Conservation (phyloP, 2,113 vertebrate genomes). For the Mormyrus lacerda region DNA sequence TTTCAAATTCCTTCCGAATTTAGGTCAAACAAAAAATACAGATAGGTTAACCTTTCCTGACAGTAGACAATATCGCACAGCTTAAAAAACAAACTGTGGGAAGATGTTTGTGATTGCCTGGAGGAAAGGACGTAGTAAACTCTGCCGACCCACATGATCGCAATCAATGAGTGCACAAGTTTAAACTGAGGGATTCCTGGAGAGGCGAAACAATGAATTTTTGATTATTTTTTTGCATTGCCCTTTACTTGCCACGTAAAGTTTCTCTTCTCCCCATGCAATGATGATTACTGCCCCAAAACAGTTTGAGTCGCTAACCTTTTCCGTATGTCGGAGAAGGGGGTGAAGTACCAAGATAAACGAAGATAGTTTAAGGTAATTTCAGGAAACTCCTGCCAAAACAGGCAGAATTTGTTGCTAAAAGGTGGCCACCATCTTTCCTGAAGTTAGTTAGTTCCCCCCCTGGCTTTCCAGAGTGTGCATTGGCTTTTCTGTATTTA, state of each 20-base stretch:
- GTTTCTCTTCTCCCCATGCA: neutral
- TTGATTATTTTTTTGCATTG: neutral
- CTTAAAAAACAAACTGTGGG: neutral
- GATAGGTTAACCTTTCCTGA: neutral
- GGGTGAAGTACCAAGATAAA: conserved; percentile 46
- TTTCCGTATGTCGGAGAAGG: conserved; percentile 40
- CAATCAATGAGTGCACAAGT: neutral
- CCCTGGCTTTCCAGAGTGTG: conserved; percentile 24
- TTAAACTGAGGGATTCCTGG: neutral
- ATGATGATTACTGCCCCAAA: conserved; percentile 47
- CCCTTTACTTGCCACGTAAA: neutral
- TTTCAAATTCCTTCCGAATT: conserved; percentile 14
- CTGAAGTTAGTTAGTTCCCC: conserved; percentile 10
- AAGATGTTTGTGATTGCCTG: neutral
- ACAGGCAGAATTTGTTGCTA: conserved; percentile 37
- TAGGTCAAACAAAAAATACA: neutral
- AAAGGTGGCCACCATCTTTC: conserved; percentile 38
- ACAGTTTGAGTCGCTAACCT: conserved; percentile 42
- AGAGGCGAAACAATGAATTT: neutral
- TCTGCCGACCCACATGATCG: neutral
- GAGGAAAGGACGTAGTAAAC: neutral
- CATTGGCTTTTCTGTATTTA: conserved; percentile 36
- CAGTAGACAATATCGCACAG: conserved; percentile 32
- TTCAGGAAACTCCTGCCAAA: conserved; percentile 35
- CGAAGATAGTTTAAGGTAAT: conserved; percentile 43